Base-by-base conservation (phyloP, 2,113 vertebrate genomes). In the Rhinoderma darwinii region DNA sequence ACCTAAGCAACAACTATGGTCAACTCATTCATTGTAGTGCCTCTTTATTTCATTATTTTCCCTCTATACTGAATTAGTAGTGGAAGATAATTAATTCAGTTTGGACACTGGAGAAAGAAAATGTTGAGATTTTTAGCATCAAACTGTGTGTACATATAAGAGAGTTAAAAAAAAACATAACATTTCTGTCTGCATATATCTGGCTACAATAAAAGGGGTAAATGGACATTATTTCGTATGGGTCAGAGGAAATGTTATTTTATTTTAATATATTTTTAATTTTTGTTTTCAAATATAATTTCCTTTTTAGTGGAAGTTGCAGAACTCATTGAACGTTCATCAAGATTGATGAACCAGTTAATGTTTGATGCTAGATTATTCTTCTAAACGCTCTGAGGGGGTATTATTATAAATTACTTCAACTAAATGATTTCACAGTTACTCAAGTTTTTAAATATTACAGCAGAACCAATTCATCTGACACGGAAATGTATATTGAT, bases 1-100 rank as follows among this genome's bases (percentile, higher is more conserved):
- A 77, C 75, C 75, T 77, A 14, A 32, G 43, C 39, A 30, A 77
- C 30, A 51, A 77, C 75, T 32, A 5, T 77, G 15, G 51, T 35
- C 44, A 35, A 35, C n/a, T 50, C n/a, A 51, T 77, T 51, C 47
- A 77, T 77, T 77, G 47, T 77, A 43, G 10, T 51, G 44, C 6
- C 27, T 77, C 27, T 51, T 51, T 77, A 77, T 77, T 77, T 77
- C 14, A 77, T 76, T 76, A 76, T 76, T 76, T 76, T 44, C 17
- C 74, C 12, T 76, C 74, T 47, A 47, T 15, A 11, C 30, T 27
- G 75, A 50, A 77, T 77, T 77, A 77, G 51, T 77, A 50, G 22
- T 77, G 44, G n/a, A 76, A 76, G 75, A 9, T 32, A 77, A 77
- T 51, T 51, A 51, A 77, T 51, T 77, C 75, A 77, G 30, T 51